Evolutionary conservation across 2,113 vertebrate genomes (phyloP), one percentile per base, ranked within the genome.

Genomic region (Sphaerodactylus townsendi): DNA sequence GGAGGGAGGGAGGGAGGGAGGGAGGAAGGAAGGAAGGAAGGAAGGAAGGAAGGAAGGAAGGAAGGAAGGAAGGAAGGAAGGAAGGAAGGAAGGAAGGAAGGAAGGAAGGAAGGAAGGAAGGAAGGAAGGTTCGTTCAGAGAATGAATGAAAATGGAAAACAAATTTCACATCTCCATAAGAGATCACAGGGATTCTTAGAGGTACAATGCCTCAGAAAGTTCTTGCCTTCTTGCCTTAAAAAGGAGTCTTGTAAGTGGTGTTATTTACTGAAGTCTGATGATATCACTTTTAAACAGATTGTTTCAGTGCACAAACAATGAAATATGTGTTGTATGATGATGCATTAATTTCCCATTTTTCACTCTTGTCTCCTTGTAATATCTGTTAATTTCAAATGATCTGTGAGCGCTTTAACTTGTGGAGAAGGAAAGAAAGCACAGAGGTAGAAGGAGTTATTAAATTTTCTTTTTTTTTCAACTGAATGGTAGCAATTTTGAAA

Each of bases 191-290:
- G 10, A 85, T 91, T 91, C 66, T 88, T 92, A 76, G 46, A 76
- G 74, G 65, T 85, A 82, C 76, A 37, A 74, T 7, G 21, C 87
- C 84, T 35, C 78, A 87, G 56, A 81, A 79, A 89, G 48, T 86
- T 56, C 74, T 74, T 89, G 81, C 85, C 68, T 88, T 91, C 74
- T 71, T 90, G 81, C 88, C 48, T 94, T 93, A 90, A 92, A 90
- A 89, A 92, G 88, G 23, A 86, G 13, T 86, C 87, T 90, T 86
- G n/a, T 56, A 62, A 1, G 0, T 33, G 41, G 82, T 88, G 77
- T 93, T 94, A 94, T 94, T 93, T 94, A 92, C 80, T 91, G 84
- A 93, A 94, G 91, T 92, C 85, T 90, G 90, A 86, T 94, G 92
- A 94, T 86, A 66, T 94, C 88, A 94, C 92, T 83, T 53, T 85